Conservation (phyloP, 2,888 invertebrate species). For the Andrena fulva region DNA sequence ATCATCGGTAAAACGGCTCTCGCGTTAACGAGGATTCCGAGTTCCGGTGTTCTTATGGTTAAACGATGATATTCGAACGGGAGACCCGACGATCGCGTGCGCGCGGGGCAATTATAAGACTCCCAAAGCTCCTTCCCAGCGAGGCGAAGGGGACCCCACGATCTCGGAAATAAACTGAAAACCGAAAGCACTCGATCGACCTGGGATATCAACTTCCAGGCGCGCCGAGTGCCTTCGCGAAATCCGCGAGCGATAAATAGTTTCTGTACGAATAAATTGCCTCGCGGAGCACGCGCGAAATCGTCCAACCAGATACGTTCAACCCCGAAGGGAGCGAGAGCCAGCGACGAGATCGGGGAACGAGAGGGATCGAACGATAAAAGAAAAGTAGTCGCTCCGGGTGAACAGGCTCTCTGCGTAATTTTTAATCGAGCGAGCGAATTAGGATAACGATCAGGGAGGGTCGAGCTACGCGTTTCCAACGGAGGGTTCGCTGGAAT, state of each 20-base stretch:
- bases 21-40: constrained; percentile 9
- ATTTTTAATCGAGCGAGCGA: constrained; percentile 17
- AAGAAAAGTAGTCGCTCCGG: neutral
- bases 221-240: neutral
- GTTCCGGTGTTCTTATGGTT: constrained; percentile 9
- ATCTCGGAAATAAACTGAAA: neutral
- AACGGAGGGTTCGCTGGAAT: neutral
- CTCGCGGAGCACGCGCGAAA: neutral
- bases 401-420: neutral
- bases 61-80: neutral
- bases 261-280: neutral
- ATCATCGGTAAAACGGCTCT: neutral
- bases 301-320: constrained; percentile 7
- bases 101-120: neutral
- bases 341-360: neutral
- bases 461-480: neutral
- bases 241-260: neutral
- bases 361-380: neutral
- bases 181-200: neutral
- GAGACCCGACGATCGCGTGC: constrained; percentile 1
- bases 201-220: neutral
- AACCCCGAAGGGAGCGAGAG: neutral
- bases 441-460: constrained; percentile 15
- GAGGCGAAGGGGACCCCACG: neutral
- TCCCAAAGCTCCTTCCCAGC: neutral